A percentile compares a stretch with the other conserved stretches of the same genome.
Conservation (phyloP, 2,888 invertebrate species). For the Tanytarsus gracilentus region DNA sequence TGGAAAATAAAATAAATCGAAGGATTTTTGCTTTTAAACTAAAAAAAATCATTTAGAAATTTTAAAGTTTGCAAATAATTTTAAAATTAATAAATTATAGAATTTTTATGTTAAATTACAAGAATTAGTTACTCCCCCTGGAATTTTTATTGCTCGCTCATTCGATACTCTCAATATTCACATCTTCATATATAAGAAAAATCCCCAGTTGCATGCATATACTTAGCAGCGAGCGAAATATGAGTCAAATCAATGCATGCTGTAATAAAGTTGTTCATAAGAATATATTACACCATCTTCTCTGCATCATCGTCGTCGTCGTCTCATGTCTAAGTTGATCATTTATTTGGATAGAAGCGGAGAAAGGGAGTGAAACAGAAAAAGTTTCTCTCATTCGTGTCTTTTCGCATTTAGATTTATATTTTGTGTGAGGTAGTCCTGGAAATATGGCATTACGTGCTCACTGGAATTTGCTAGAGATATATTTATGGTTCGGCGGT, state of each 20-base stretch:
- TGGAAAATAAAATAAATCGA: too few relatives aligned
- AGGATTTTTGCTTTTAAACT: too few relatives aligned
- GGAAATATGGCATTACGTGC: background rate
- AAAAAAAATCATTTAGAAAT: too few relatives aligned
- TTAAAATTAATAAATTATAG: too few relatives aligned
- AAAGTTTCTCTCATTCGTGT: too few relatives aligned
- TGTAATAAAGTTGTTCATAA: conserved; percentile 6
- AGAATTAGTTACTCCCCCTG: too few relatives aligned
- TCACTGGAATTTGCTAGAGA: background rate
- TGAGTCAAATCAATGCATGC: conserved; percentile 7
- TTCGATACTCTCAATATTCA: background rate
- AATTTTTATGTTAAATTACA: too few relatives aligned
- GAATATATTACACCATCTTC: background rate
- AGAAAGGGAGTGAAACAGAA: too few relatives aligned
- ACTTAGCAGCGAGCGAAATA: background rate
- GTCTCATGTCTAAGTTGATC: conserved; percentile 3
- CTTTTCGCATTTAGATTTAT: background rate
- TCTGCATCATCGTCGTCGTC: background rate
- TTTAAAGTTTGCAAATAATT: too few relatives aligned
- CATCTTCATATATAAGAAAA: background rate
- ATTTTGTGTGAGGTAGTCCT: conserved; percentile 3
- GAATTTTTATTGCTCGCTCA: too few relatives aligned
- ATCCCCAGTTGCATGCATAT: too few relatives aligned
- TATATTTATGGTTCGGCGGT: background rate
- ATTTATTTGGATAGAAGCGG: background rate